Percentiles rank a stretch among this genome's conserved stretches.
phyloP scores from a whole-genome alignment of 2,113 vertebrate species.

The Caloenas nicobarica region DNA sequence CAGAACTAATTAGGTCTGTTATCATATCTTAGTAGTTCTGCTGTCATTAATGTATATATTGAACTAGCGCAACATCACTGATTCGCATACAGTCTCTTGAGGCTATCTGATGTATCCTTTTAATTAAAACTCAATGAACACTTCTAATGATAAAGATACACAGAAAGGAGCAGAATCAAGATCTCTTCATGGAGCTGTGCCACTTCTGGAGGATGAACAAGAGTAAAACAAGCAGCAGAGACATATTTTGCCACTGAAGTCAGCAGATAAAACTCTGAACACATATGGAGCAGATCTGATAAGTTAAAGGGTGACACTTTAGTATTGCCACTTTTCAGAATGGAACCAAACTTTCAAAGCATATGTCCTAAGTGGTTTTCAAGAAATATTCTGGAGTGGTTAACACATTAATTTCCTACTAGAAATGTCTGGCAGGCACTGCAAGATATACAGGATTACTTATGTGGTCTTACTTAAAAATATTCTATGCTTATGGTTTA shows the following conservation, averaged over 20 bases:
- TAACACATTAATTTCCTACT: background rate
- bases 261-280: background rate
- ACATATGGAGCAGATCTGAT: background rate
- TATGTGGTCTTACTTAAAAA: background rate
- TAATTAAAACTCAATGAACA: conserved; percentile 40
- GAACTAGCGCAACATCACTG: background rate
- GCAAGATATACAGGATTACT: background rate
- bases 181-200: background rate
- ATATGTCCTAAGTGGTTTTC: background rate
- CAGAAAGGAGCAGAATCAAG: background rate
- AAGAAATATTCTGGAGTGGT: background rate
- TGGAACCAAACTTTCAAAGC: background rate
- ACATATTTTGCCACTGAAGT: background rate
- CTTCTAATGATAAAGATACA: conserved; percentile 4
- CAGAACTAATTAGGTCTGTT: background rate
- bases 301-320: conserved; percentile 15
- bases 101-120: background rate
- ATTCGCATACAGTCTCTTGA: background rate
- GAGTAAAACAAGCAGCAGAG: background rate
- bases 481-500: background rate
- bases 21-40: background rate
- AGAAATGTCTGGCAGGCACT: background rate
- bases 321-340: background rate
- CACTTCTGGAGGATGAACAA: background rate
- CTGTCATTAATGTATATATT: background rate